These are phyloP conservation scores for Ptyas mucosa DNA, from an alignment of 2,113 vertebrate genomes.

Conservation along the genomic window DNA sequence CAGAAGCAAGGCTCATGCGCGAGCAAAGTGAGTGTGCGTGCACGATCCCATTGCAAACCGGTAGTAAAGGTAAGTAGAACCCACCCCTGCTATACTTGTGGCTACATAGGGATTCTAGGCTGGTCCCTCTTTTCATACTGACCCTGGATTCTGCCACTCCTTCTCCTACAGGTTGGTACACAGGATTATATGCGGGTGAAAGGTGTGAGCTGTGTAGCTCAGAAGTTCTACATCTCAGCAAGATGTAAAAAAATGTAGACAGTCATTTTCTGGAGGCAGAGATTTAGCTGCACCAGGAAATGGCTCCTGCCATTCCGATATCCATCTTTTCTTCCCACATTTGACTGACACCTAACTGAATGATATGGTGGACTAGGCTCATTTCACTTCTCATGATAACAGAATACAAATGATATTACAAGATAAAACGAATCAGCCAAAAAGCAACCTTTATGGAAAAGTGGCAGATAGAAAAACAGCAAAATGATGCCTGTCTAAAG, in stretches of 20 bases:
- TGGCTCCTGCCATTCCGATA: background rate
- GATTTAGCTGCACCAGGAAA: background rate
- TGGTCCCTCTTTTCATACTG: too few species aligned
- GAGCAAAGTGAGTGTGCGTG: too few species aligned
- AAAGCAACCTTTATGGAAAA: background rate
- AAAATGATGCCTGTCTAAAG: background rate
- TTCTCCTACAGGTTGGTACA: background rate
- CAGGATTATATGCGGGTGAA: background rate
- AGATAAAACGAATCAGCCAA: background rate
- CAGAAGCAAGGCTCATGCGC: too few species aligned
- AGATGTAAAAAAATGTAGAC: background rate
- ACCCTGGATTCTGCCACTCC: too few species aligned
- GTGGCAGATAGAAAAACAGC: background rate
- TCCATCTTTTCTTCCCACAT: background rate
- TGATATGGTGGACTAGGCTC: background rate
- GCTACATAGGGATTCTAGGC: too few species aligned
- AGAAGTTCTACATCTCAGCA: background rate
- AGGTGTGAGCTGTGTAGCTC: background rate
- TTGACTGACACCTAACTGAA: background rate
- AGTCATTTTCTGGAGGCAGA: background rate
- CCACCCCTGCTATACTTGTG: too few species aligned
- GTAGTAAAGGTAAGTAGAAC: too few species aligned
- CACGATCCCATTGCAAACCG: too few species aligned
- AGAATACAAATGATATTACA: background rate
- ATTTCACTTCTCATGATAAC: background rate